Base-by-base conservation (phyloP, 1,140 invertebrate species). In the Lordiphosa clarofinis region DNA sequence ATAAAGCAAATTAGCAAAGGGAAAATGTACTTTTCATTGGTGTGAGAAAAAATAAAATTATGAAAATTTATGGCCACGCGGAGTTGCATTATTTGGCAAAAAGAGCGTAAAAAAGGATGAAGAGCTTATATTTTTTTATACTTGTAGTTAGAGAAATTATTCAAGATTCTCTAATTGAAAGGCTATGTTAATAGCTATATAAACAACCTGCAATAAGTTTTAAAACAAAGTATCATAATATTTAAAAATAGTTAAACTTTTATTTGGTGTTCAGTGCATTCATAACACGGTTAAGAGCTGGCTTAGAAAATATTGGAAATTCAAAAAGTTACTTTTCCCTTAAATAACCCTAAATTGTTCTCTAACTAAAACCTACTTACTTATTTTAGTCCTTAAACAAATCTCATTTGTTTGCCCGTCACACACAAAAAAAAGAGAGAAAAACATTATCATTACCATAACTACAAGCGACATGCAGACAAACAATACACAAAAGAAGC, bases 371-470 rank as follows among this genome's bases (percentile, higher is more conserved):
- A 33, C 13, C 13, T 33, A 7, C 6, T 8, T 6, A 4, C 24
- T 4, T 4, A 5, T 5, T 28, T 28, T 28, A 28, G 24, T 7
- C 4, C n/a, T 31, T 10, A n/a, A 8, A 6, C 15, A 42, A 42
- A 53, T 12, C 39, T 15, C 12, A 24, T 52, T 9, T 11, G 2
- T 4, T 24, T 31, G 11, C 10, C 3, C 21, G 21, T 24, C 9
- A 15, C 12, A 2, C 9, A 42, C 10, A 9, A 15, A 40, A 8
- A 39, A 3, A 9, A 0, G 15, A 15, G 15, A 2, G 21, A 13
- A 6, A 15, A 38, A 44, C 6, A 56, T 19, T 55, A 37, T 49
- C 28, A 75, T 56, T 73, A 58, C 11, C 37, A 38, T 38, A 54
- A 42, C 31, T 59, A 11, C 12, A 37, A 12, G 24, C 12, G 9